A percentile compares a stretch with the other conserved stretches of the same genome.
Conservation (phyloP, 2,113 vertebrate species). For the Marcusenius ussheri region DNA sequence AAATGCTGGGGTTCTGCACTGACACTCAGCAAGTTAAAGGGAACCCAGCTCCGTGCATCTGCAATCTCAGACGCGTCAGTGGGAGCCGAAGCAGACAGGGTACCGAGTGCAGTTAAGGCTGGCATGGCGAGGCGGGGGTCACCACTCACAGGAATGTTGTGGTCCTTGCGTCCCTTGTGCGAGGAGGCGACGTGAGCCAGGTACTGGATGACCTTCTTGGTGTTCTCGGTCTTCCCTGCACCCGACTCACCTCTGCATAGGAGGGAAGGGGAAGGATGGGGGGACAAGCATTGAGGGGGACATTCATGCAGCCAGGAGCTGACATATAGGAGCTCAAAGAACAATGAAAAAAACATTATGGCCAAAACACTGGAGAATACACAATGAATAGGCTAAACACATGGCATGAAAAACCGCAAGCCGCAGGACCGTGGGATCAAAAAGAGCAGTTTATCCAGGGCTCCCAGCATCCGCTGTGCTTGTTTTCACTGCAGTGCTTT, state of each 20-base stretch:
- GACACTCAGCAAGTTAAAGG: background rate
- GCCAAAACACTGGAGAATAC: background rate
- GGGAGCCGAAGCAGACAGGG: background rate
- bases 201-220: constrained; percentile 98
- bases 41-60: background rate
- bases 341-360: background rate
- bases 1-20: background rate
- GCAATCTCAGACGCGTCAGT: background rate
- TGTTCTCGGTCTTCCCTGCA: constrained; percentile 97
- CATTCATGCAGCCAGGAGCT: background rate
- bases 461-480: background rate
- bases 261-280: constrained; percentile 13
- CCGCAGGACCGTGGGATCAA: background rate
- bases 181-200: constrained; percentile 96
- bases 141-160: constrained; percentile 89
- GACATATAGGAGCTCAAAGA: background rate
- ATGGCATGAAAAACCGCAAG: background rate
- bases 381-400: background rate
- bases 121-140: background rate
- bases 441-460: background rate
- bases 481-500: constrained; percentile 6
- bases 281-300: constrained; percentile 16
- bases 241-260: constrained; percentile 87
- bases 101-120: background rate
- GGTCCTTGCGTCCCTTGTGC: constrained; percentile 95